phyloP scores from a whole-genome alignment of 1,140 invertebrate genomes.

The Coelopa frigida region DNA sequence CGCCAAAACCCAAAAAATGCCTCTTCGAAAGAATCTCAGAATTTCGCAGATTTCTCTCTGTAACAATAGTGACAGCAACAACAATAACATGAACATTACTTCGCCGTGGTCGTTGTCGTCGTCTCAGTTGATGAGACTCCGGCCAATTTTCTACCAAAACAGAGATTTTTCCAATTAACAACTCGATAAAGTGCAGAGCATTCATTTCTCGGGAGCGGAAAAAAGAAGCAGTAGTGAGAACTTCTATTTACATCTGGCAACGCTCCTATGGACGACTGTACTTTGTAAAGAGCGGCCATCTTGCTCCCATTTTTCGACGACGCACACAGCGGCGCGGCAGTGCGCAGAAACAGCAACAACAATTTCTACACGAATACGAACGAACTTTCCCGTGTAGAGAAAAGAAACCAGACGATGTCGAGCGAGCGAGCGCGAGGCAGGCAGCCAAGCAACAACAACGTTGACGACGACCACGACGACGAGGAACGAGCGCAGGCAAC shows the following conservation, averaged over 20 bases:
- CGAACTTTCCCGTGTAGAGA: constrained; percentile 4
- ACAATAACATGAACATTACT: too few species aligned
- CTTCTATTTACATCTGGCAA: constrained; percentile 10
- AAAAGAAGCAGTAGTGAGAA: too few species aligned
- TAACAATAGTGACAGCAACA: too few species aligned
- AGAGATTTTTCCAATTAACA: too few species aligned
- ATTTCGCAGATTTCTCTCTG: too few species aligned
- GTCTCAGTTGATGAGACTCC: too few species aligned
- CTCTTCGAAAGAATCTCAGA: too few species aligned
- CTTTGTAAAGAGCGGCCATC: constrained; percentile 17
- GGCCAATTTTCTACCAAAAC: too few species aligned
- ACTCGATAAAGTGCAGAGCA: too few species aligned
- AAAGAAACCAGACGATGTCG: constrained; percentile 5
- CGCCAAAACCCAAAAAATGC: too few species aligned
- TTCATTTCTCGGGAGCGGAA: too few species aligned
- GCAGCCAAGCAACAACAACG: not conserved
- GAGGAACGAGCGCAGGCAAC: constrained; percentile 1
- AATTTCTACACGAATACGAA: constrained; percentile 1
- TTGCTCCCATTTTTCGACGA: constrained; percentile 10
- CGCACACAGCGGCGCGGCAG: not conserved
- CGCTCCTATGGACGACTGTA: constrained; percentile 5
- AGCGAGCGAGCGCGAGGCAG: not conserved
- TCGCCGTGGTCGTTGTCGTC: too few species aligned
- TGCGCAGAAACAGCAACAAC: constrained; percentile 1
- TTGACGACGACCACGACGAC: not conserved